Base-by-base conservation (phyloP, 2,113 vertebrate species). In the Silurus meridionalis region DNA sequence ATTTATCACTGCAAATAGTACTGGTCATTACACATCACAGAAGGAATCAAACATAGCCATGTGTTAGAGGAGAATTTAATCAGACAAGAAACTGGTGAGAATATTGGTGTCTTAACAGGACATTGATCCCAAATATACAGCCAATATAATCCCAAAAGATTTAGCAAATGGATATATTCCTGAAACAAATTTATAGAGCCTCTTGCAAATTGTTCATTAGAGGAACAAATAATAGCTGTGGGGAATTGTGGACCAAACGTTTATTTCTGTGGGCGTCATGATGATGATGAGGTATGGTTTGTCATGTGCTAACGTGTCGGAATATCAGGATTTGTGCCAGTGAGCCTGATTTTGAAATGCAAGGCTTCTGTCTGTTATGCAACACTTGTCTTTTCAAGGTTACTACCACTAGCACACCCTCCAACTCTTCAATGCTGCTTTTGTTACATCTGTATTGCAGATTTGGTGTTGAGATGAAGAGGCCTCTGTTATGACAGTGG, bases 391-490 rank as follows among this genome's bases (percentile, higher is more conserved):
- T 64, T 15, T 77, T 19, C 23, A 55, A 64, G 50, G 48, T 15
- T 63, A n/a, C 71, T 57, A 23, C 19, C 4, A 11, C 50, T 48
- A 63, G 17, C 71, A 77, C 80, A 11, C 25, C 50, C 69, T 66
- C 13, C 14, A 57, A 48, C 60, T 46, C 23, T 57, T 48, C 28
- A 66, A 75, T 66, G 50, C 50, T 82, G 25, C 6, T 67, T 7
- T 66, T 64, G 13, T 77, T 77, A 23, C 78, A n/a, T 80, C n/a
- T 84, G 63, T 37, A 28, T 3, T 48, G 17, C 82, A 84, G 88
- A 48, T 84, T 83, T 83, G 82, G 81, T 87, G 69, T 63, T 91
- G 81, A 87, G 52, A 83, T 84, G 82, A 69, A n/a, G 79, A 71
- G 80, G 67, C 64, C 75, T 80, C 57, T 67, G 50, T 64, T 78